Evolutionary conservation across 2,113 vertebrate species (phyloP), one percentile per base, ranked within the genome.

Genomic region (Dascyllus trimaculatus): DNA sequence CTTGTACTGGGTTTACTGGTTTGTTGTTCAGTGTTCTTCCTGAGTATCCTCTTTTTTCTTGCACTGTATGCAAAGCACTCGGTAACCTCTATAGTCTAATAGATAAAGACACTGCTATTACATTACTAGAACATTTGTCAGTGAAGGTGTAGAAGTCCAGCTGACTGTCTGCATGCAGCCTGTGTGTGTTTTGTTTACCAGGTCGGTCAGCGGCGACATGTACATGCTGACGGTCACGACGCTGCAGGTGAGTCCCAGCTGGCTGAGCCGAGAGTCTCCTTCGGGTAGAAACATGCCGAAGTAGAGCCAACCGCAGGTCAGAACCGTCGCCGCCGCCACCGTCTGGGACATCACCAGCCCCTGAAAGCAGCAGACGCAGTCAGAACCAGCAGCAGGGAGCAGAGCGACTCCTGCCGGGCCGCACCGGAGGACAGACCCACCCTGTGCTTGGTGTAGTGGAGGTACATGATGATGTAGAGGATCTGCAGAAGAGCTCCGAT

Each of bases 211-310:
- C 0, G 97, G 98, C 0, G 97, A 98, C 75, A 98, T 81, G 93
- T 99, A 99, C 97, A 99, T 99, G 94, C 93, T 93, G 93, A 99
- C 93, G 40, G 98, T 98, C 89, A 97, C 94, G 81, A 95, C 1
- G 15, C 96, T 97, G 94, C 97, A 99, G 91, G 96, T 94, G 38
- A 99, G 95, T 46, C 98, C 98, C 15, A 99, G 90, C 62, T 90
- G 95, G 1, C 51, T 74, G 22, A 97, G 94, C 51, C 85, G 95
- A 0, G n/a, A n/a, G 14, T 83, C 65, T 0, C 61, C 15, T 0
- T 94, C 82, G 0, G 90, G 84, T 15, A 96, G 90, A 78, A 96
- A 59, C 22, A 92, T 49, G 60, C 84, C 80, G 78, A 99, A 97
- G 92, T 98, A 99, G 43, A 95, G 52, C 45, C 92, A 97, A 3